A percentile compares a stretch with the other conserved stretches of the same genome.
Conservation (phyloP, 2,888 invertebrate species). For the Cataglyphis cursor region DNA sequence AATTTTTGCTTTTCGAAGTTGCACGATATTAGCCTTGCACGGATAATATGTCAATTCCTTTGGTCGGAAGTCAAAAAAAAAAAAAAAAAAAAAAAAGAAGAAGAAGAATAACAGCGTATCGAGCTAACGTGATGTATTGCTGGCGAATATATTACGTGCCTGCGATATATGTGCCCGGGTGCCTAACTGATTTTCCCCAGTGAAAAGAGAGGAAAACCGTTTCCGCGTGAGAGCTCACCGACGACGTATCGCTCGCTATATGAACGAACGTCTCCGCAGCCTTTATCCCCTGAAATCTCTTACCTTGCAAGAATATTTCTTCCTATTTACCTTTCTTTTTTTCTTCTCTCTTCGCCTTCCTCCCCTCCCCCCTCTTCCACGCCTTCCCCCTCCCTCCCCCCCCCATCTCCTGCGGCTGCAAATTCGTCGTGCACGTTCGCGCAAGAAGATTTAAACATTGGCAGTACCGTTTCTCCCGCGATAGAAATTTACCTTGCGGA, state of each 20-base stretch:
- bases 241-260: slow-evolving; percentile 28
- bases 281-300: slow-evolving; percentile 50
- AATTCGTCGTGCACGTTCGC: slow-evolving; percentile 41
- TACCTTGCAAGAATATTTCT: slow-evolving; percentile 53
- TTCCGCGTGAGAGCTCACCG: slow-evolving; percentile 16
- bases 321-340: neutral
- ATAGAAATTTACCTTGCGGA: slow-evolving; percentile 54
- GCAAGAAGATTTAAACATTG: slow-evolving; percentile 54
- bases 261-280: slow-evolving; percentile 28
- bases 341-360: neutral
- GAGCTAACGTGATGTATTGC: slow-evolving; percentile 26
- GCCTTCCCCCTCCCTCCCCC: too few relatives aligned
- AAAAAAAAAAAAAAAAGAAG: neutral
- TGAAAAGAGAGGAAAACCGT: slow-evolving; percentile 42
- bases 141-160: slow-evolving; percentile 15
- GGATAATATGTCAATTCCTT: neutral
- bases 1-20: neutral
- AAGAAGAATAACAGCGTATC: neutral
- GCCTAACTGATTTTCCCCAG: slow-evolving; percentile 23
- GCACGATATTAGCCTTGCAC: neutral
- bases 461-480: slow-evolving; percentile 26
- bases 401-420: neutral
- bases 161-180: slow-evolving; percentile 15
- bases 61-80: neutral
- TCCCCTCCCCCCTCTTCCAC: too few relatives aligned